Evolutionary conservation across 1,140 invertebrate species (phyloP).

Genomic region (Mycetomoellerius zeteki): DNA sequence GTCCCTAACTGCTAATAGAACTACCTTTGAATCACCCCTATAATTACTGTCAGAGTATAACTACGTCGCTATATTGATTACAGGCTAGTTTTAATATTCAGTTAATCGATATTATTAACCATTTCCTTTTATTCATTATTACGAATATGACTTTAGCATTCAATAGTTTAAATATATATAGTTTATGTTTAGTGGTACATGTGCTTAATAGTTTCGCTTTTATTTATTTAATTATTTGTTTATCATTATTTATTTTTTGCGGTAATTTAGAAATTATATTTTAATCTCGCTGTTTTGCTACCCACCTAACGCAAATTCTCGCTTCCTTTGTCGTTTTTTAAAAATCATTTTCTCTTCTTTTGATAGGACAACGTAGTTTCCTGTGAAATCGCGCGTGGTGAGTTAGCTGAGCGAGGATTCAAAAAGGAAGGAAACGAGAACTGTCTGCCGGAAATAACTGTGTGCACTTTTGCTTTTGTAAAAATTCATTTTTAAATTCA

Average conservation of each 20-base stretch:
- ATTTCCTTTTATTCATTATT: slow-evolving; percentile 80
- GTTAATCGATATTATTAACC: slow-evolving; percentile 83
- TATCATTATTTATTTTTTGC: slow-evolving; percentile 61
- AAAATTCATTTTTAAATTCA: slow-evolving; percentile 76
- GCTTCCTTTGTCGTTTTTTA: not conserved
- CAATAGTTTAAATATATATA: slow-evolving; percentile 86
- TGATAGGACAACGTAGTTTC: slow-evolving; percentile 62
- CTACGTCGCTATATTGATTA: slow-evolving; percentile 84
- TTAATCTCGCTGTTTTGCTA: slow-evolving; percentile 70
- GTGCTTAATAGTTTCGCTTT: slow-evolving; percentile 78
- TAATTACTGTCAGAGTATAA: slow-evolving; percentile 83
- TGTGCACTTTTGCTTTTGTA: slow-evolving; percentile 47
- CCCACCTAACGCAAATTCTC: slow-evolving; percentile 15
- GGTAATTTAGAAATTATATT: slow-evolving; percentile 79
- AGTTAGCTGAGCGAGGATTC: slow-evolving; percentile 64
- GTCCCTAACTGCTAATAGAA: slow-evolving; percentile 83
- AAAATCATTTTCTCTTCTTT: not conserved
- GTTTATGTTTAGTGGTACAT: slow-evolving; percentile 85
- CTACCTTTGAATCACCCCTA: slow-evolving; percentile 82
- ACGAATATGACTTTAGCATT: slow-evolving; percentile 85
- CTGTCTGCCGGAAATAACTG: slow-evolving; percentile 60
- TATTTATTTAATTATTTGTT: slow-evolving; percentile 41
- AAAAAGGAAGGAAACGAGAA: slow-evolving; percentile 66
- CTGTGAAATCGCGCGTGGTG: slow-evolving; percentile 41
- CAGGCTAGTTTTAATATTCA: slow-evolving; percentile 84